Base-by-base conservation (phyloP, 2,113 vertebrate genomes). In the Gasterosteus nipponicus region DNA sequence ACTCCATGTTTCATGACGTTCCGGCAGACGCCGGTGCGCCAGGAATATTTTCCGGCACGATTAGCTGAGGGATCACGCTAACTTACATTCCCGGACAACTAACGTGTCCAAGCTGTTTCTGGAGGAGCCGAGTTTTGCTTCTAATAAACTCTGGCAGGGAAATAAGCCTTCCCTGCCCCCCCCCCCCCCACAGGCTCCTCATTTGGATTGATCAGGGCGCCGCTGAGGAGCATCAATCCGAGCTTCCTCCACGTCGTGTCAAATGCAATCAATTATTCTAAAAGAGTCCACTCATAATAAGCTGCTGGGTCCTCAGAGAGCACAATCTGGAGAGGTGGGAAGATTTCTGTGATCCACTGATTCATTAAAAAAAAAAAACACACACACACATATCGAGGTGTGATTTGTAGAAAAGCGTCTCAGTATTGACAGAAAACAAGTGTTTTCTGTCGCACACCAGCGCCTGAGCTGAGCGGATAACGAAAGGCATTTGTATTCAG, bases 201-300 rank as follows among this genome's bases (percentile, higher is more conserved):
- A 80, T 87, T 92, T 84, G 85, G 80, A 89, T 89, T 87, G 87
- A 92, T 91, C 86, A 80, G 41, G 51, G 73, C 75, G 69, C 72
- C 29, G 60, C 57, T 60, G 85, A 73, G 51, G 67, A 77, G 77
- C 78, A 84, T 84, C 79, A 82, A 70, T 91, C 70, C 31, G 0
- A 62, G 81, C 80, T 86, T 85, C 82, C 81, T 80, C 78, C 61
- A 81, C 49, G 82, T 89, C 87, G 76, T 80, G 83, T 91, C 88
- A 87, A 89, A 91, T 80, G 77, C 88, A 88, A 89, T 91, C 85
- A 89, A 86, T 87, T 91, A 89, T 84, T 86, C 77, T 49, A 81
- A 82, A 84, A 67, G 77, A 81, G 76, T 88, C 73, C 71, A 82
- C 78, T 77, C 73, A 83, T 80, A 85, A 85, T 71, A 83, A 81